Evolutionary conservation across 1,140 invertebrate species (phyloP).

Genomic region (Neoseiulus cucumeris): DNA sequence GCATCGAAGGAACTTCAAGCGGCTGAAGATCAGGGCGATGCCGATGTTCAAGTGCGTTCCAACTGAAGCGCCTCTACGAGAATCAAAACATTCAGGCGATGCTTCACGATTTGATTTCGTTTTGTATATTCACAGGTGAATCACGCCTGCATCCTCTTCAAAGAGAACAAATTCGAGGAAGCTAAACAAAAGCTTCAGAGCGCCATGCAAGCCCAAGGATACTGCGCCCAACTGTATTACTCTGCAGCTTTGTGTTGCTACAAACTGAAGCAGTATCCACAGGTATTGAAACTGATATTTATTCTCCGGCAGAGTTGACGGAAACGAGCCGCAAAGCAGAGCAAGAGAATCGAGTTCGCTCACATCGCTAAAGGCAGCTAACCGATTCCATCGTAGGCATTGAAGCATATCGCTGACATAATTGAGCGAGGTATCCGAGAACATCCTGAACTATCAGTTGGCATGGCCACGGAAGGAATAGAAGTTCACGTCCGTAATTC

Average conservation of each 20-base stretch:
- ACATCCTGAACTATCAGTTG: constrained; percentile 90
- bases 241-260: constrained; percentile 92
- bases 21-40: constrained; percentile 6
- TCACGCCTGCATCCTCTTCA: constrained; percentile 21
- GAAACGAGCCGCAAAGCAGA: no score
- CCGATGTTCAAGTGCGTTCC: background rate
- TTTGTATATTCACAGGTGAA: background rate
- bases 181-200: constrained; percentile 77
- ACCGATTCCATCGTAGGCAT: constrained; percentile 10
- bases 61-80: background rate
- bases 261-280: constrained; percentile 73
- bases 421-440: constrained; percentile 88
- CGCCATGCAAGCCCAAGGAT: constrained; percentile 65
- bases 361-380: no score
- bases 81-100: background rate
- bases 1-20: constrained; percentile 44
- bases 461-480: constrained; percentile 92
- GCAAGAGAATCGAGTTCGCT: no score
- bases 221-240: constrained; percentile 66
- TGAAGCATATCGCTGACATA: constrained; percentile 51
- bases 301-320: no score
- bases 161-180: constrained; percentile 69
- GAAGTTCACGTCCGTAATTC: constrained; percentile 93
- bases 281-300: constrained; percentile 44
- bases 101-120: background rate